phyloP scores from a whole-genome alignment of 1,140 invertebrate species.

The Cecropterus lyciades region DNA sequence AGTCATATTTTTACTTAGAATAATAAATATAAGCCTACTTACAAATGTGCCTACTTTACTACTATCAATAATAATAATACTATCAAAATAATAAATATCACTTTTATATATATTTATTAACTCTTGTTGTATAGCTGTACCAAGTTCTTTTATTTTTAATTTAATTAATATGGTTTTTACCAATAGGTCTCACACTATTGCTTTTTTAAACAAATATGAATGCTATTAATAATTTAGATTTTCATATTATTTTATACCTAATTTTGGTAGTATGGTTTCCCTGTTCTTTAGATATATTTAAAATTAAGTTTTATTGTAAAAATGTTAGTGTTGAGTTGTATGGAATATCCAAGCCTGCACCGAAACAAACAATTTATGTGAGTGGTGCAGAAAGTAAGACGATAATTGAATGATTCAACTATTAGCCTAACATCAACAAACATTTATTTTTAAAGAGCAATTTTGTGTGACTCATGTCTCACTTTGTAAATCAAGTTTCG shows the following conservation, averaged over 20 bases:
- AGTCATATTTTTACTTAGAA: too few relatives aligned
- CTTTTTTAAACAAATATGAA: slow-evolving; percentile 6
- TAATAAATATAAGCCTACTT: too few relatives aligned
- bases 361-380: slow-evolving; percentile 49
- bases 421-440: slow-evolving; percentile 43
- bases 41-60: too few relatives aligned
- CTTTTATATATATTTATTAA: neutral
- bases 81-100: too few relatives aligned
- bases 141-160: neutral
- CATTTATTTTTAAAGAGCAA: slow-evolving; percentile 21
- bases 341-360: slow-evolving; percentile 75
- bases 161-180: neutral
- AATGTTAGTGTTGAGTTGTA: slow-evolving; percentile 45
- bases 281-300: slow-evolving; percentile 35
- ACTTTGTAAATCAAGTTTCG: neutral
- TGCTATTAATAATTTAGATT: slow-evolving; percentile 3
- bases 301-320: slow-evolving; percentile 31
- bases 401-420: slow-evolving; percentile 82
- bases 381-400: slow-evolving; percentile 79
- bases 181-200: slow-evolving; percentile 1
- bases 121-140: neutral
- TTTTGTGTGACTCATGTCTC: slow-evolving; percentile 3
- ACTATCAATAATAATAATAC: too few relatives aligned
- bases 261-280: slow-evolving; percentile 34
- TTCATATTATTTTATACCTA: slow-evolving; percentile 11